Evolutionary conservation across 1,140 invertebrate genomes (phyloP), one percentile per base, ranked within the genome.

Genomic region (Diorhabda sublineata): DNA sequence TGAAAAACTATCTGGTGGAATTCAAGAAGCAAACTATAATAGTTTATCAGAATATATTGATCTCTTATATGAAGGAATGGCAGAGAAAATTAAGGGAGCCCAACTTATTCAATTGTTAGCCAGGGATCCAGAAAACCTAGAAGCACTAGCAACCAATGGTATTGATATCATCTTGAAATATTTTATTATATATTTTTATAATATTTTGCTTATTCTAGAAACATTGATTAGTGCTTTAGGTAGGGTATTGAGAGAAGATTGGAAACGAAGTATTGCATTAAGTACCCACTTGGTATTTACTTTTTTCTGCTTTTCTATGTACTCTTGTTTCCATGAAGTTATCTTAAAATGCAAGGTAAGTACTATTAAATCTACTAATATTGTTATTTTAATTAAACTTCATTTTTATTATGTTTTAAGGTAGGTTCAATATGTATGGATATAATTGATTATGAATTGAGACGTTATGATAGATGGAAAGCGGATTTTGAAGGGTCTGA

Each of bases 261-360:
- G 96, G 91, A 94, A 92, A 83, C 91, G 93, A 78, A 98, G 95
- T 80, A 91, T 98, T 76, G 96, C 98, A 81, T 82, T 99, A 44
- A 96, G 95, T 66, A 98, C 94, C 74, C 98, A 98, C 82, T 96
- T 99, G 78, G 91, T 98, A 70, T 96, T 96, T 79, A 94, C 95
- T 72, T 99, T 99, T 83, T 96, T 97, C 79, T 98, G 95, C 80
- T 97, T 99, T 81, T 98, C 97, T 7, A 93, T 92, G n/a, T 99
- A 97, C 80, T 91, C 91, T 73, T 90, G 95, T 78, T 99, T 99
- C 84, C 97, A 99, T 82, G 88, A 90, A 52, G 89, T 98, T 7
- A 92, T 99, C 61, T 85, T 92, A 7, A 92, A 94, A 76, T 94
- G 94, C 76, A 96, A 96, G 84, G 91, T 93, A 77, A 82, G 80